phyloP scores from a whole-genome alignment of 2,797 vertebrate genomes.

The Crenichthys baileyi region DNA sequence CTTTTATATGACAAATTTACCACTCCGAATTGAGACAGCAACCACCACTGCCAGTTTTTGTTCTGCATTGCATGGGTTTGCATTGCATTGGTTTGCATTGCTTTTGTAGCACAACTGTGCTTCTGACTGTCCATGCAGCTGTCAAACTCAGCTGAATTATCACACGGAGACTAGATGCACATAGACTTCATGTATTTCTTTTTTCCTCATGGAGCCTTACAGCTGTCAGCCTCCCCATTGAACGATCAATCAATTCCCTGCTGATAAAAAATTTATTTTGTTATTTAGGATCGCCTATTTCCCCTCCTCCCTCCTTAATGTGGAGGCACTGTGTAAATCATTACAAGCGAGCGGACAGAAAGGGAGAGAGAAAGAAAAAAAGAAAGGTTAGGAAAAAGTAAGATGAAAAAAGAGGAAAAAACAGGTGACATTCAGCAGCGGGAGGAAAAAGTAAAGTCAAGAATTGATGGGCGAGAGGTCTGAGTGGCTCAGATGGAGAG shows the following conservation, averaged over 20 bases:
- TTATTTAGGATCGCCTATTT: constrained; percentile 56
- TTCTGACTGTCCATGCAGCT: constrained; percentile 20
- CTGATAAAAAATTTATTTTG: constrained; percentile 68
- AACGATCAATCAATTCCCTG: constrained; percentile 67
- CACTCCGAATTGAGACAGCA: constrained; percentile 34
- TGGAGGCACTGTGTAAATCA: constrained; percentile 60
- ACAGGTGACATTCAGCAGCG: constrained; percentile 62
- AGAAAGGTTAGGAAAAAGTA: constrained; percentile 42
- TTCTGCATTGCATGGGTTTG: constrained; percentile 32
- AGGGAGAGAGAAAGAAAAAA: constrained; percentile 17
- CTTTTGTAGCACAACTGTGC: constrained; percentile 42
- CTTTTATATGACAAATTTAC: constrained; percentile 8
- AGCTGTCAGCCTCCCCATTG: constrained; percentile 53
- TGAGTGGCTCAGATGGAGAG: constrained; percentile 51
- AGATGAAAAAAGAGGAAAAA: neutral
- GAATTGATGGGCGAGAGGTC: constrained; percentile 58
- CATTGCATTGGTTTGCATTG: constrained; percentile 37
- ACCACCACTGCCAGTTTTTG: constrained; percentile 22
- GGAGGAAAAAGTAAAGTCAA: constrained; percentile 48
- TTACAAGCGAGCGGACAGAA: constrained; percentile 31
- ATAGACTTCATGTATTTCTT: constrained; percentile 33
- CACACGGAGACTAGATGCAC: constrained; percentile 33
- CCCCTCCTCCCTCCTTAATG: constrained; percentile 14
- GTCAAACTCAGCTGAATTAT: constrained; percentile 28
- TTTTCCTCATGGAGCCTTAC: constrained; percentile 21